A percentile compares a stretch with the other conserved stretches of the same genome.
phyloP scores from a whole-genome alignment of 1,140 invertebrate genomes.

The Mesaphorura yosii region DNA sequence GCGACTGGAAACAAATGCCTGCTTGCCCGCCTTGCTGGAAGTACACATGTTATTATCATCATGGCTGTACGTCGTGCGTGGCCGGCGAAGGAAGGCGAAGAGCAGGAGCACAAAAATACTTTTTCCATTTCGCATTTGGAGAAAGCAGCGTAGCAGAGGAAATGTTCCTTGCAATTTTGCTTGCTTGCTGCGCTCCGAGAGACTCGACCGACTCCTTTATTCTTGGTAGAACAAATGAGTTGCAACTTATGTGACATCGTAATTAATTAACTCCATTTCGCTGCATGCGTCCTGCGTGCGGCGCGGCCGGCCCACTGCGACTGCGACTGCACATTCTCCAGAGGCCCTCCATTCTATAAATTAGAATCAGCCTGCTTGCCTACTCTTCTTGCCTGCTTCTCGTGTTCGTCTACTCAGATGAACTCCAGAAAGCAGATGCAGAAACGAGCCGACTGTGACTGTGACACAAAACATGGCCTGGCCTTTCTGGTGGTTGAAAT shows the following conservation, averaged over 20 bases:
- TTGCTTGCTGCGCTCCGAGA: too few species aligned
- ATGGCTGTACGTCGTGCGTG: background rate
- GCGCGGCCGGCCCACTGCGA: background rate
- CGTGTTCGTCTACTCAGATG: too few species aligned
- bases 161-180: background rate
- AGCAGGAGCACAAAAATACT: background rate
- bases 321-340: background rate
- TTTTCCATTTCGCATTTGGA: background rate
- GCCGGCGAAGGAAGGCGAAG: background rate
- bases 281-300: too few species aligned
- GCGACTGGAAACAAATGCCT: too few species aligned
- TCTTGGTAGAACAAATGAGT: conserved; percentile 16
- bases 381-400: too few species aligned
- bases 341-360: background rate
- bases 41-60: too few species aligned
- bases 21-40: too few species aligned
- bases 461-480: too few species aligned
- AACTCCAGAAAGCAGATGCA: too few species aligned
- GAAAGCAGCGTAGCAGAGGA: conserved; percentile 4
- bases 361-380: background rate
- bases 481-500: too few species aligned
- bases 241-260: conserved; percentile 19
- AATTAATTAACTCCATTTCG: conserved; percentile 22
- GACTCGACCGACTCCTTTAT: background rate
- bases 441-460: too few species aligned